Evolutionary conservation across 2,888 invertebrate species (phyloP).

Genomic region (Nowickia ferox): DNA sequence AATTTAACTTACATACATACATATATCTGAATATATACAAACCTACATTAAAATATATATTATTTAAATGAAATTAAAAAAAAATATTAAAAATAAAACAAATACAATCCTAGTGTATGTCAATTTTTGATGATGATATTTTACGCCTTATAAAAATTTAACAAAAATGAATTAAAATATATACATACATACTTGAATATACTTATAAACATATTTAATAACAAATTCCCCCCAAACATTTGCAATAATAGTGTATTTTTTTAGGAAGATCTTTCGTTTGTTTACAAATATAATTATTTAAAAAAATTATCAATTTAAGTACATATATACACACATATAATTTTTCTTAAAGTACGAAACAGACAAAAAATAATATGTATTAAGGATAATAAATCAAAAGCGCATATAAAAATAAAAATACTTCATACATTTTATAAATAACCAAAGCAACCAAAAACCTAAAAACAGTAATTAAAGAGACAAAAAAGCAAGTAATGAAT

Average conservation of each 20-base stretch:
- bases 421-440: constrained; percentile 49
- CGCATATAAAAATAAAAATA: constrained; percentile 42
- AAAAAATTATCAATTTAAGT: constrained; percentile 26
- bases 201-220: constrained; percentile 56
- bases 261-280: constrained; percentile 57
- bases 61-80: constrained; percentile 29
- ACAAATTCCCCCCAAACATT: constrained; percentile 69
- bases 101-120: constrained; percentile 81
- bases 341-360: constrained; percentile 48
- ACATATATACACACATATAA: background rate
- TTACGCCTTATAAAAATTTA: constrained; percentile 79
- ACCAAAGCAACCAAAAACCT: constrained; percentile 63
- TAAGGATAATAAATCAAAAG: constrained; percentile 58
- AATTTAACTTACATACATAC: background rate
- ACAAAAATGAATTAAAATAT: constrained; percentile 52
- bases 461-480: constrained; percentile 33
- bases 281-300: constrained; percentile 64
- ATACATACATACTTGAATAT: constrained; percentile 33
- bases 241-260: constrained; percentile 68
- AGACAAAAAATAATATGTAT: constrained; percentile 41
- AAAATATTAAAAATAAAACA: constrained; percentile 72
- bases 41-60: constrained; percentile 61
- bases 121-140: constrained; percentile 82
- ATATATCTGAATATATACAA: constrained; percentile 9
- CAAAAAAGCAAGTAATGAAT: constrained; percentile 56